These are phyloP conservation scores for Nowickia ferox DNA, from an alignment of 2,888 invertebrate species.

Conservation along the genomic window DNA sequence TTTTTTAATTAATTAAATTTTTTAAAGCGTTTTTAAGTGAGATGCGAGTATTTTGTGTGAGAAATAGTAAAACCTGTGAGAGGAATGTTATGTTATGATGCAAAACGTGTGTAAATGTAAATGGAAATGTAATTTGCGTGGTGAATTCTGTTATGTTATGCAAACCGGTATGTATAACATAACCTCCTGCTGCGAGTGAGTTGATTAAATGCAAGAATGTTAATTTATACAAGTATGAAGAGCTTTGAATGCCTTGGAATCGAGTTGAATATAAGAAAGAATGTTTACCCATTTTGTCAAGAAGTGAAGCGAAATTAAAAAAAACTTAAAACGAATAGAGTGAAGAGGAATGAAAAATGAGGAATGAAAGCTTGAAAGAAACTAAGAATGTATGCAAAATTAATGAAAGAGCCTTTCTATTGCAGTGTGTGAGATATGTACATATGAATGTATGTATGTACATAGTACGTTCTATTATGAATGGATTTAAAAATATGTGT, in stretches of 20 bases:
- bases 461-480: not conserved
- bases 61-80: not conserved
- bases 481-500: not conserved
- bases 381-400: not conserved
- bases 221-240: not conserved
- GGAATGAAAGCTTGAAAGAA: not conserved
- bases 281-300: no score
- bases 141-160: not conserved
- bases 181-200: not conserved
- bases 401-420: not conserved
- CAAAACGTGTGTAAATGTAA: no score
- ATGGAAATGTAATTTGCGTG: no score
- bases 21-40: not conserved
- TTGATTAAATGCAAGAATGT: not conserved
- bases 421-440: not conserved
- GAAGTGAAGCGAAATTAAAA: no score
- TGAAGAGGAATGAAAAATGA: no score
- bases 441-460: not conserved
- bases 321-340: not conserved
- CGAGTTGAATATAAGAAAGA: not conserved
- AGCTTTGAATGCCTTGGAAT: not conserved
- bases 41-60: not conserved
- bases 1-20: not conserved
- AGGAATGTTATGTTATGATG: no score
- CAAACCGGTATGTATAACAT: not conserved